These are phyloP conservation scores for Cephus runcator DNA, from an alignment of 2,888 invertebrate species.

Conservation along the genomic window DNA sequence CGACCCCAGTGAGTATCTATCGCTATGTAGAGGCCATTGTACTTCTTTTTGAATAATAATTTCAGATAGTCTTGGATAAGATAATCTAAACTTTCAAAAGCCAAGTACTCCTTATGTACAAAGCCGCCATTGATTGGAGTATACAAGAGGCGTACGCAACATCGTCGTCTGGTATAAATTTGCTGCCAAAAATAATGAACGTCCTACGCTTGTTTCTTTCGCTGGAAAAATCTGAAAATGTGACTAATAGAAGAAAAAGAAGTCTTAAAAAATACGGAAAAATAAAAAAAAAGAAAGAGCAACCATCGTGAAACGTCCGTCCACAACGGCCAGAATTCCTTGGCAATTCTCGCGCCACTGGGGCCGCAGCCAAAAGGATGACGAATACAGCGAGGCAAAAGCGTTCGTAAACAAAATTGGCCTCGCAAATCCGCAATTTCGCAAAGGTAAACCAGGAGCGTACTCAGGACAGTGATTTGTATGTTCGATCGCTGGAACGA, in stretches of 20 bases:
- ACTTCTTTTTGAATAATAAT: neutral
- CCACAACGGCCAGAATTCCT: slow-evolving; percentile 14
- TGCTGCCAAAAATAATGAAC: neutral
- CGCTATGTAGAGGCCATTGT: neutral
- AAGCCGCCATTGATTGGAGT: neutral
- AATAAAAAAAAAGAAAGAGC: neutral
- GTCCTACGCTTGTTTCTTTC: neutral
- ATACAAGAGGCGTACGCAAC: neutral
- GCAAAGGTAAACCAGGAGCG: neutral
- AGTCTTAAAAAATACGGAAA: no score
- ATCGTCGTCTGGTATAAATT: neutral
- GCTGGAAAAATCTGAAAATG: neutral
- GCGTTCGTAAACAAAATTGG: slow-evolving; percentile 27
- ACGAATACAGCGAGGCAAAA: slow-evolving; percentile 38
- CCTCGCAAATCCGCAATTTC: slow-evolving; percentile 13
- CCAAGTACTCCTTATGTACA: neutral
- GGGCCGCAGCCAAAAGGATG: slow-evolving; percentile 51
- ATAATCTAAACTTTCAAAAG: slow-evolving; percentile 1
- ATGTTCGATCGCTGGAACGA: slow-evolving; percentile 13
- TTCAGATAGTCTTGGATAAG: neutral
- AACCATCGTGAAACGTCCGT: neutral
- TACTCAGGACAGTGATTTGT: slow-evolving; percentile 9
- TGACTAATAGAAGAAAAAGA: neutral
- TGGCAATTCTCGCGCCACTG: slow-evolving; percentile 53
- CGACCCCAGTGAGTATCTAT: slow-evolving; percentile 4